These are phyloP conservation scores for Stercorarius parasiticus DNA, from an alignment of 2,113 vertebrate species.

Conservation along the genomic window DNA sequence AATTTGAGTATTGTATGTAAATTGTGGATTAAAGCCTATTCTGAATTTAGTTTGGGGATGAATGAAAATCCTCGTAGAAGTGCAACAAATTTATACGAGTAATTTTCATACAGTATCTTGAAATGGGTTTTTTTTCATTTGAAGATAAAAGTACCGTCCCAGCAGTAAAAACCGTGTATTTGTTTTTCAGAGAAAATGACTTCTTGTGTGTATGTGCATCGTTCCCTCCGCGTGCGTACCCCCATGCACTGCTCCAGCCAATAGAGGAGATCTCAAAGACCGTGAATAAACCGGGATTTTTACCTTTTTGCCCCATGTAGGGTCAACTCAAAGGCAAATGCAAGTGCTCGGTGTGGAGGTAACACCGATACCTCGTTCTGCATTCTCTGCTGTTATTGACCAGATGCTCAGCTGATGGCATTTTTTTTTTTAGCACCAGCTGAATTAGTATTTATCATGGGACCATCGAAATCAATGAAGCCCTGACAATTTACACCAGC, in stretches of 20 bases:
- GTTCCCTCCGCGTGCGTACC: not conserved
- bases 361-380: not conserved
- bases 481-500: conserved; percentile 24
- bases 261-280: not conserved
- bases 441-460: conserved; percentile 1
- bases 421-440: not conserved
- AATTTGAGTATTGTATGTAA: not conserved
- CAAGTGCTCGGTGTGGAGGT: not conserved
- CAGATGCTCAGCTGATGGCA: not conserved
- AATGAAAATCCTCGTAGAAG: not conserved
- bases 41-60: not conserved
- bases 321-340: not conserved
- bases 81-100: not conserved
- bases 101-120: not conserved
- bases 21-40: not conserved
- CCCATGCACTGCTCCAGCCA: not conserved
- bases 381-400: not conserved
- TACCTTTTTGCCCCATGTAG: not conserved
- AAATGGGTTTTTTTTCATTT: not conserved
- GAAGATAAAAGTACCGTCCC: not conserved
- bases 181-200: not conserved
- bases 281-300: not conserved
- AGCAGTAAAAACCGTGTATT: not conserved
- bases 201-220: not conserved
- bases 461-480: conserved; percentile 19